Conservation (phyloP, 1,140 invertebrate species). For the Leptopilina boulardi region DNA sequence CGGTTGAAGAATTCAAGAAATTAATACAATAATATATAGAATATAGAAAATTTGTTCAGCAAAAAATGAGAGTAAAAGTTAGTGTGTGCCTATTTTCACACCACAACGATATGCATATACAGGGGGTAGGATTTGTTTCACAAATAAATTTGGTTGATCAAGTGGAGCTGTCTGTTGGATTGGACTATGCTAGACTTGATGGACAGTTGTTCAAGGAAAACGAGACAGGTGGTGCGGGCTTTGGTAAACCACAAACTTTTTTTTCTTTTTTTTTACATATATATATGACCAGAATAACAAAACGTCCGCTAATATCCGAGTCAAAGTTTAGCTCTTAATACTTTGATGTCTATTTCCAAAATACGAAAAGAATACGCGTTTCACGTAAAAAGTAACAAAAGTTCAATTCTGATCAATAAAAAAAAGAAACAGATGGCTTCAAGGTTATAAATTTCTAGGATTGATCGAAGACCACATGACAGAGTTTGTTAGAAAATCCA, state of each 20-base stretch:
- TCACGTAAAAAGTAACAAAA: no score
- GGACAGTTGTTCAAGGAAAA: constrained; percentile 51
- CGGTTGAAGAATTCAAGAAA: no score
- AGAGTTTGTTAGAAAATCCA: constrained; percentile 34
- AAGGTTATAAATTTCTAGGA: not conserved
- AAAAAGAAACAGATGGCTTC: not conserved
- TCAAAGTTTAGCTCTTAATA: no score
- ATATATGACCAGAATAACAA: no score
- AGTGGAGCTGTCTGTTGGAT: constrained; percentile 69
- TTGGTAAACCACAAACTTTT: constrained; percentile 16
- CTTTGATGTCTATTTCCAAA: no score
- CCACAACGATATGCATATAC: constrained; percentile 44
- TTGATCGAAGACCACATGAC: constrained; percentile 52
- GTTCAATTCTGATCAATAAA: no score
- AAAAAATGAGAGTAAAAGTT: no score
- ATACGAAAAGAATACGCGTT: no score
- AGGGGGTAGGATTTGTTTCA: constrained; percentile 56
- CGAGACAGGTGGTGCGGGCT: constrained; percentile 63
- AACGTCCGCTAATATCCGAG: no score
- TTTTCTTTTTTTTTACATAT: constrained; percentile 30
- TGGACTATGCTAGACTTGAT: constrained; percentile 49
- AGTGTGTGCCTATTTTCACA: not conserved
- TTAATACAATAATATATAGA: no score
- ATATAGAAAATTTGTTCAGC: no score
- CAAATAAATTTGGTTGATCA: constrained; percentile 73